A percentile compares a stretch with the other conserved stretches of the same genome.
These are phyloP conservation scores for Spodoptera exigua DNA, from an alignment of 2,888 invertebrate genomes.

Conservation along the genomic window DNA sequence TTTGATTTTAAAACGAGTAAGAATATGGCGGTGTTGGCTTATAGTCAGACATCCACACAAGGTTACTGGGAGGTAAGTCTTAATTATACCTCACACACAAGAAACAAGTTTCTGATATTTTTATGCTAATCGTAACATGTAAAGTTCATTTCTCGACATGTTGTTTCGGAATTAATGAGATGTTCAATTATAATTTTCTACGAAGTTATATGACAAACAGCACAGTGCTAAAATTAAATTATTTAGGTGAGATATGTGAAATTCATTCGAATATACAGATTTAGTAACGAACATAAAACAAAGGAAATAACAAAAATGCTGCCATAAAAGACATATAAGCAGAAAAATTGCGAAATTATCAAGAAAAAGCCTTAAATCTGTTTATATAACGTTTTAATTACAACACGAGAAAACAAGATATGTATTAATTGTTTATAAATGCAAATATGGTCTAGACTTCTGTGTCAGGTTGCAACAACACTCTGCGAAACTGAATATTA, in stretches of 20 bases:
- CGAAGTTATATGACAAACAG: constrained; percentile 1
- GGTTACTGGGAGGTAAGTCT: constrained; percentile 95
- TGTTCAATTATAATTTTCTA: constrained; percentile 20
- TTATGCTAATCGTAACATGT: constrained; percentile 30
- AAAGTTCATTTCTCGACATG: constrained; percentile 12
- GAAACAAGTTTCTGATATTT: constrained; percentile 30
- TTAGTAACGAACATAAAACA: constrained; percentile 4
- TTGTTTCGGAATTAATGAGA: constrained; percentile 4
- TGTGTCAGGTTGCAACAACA: constrained; percentile 43
- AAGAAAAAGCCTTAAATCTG: constrained; percentile 20
- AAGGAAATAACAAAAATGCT: constrained; percentile 6
- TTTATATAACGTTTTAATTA: constrained; percentile 49
- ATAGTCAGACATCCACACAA: constrained; percentile 93
- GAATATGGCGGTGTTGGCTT: constrained; percentile 95
- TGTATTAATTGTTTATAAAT: constrained; percentile 53
- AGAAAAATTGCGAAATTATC: constrained; percentile 7
- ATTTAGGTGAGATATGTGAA: not conserved
- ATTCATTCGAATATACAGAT: not conserved
- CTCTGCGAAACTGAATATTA: constrained; percentile 32
- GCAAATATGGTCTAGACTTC: constrained; percentile 57
- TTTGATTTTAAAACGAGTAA: constrained; percentile 96
- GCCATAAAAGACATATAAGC: constrained; percentile 1
- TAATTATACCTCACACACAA: constrained; percentile 15
- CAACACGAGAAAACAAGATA: constrained; percentile 34
- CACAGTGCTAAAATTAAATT: not conserved